Evolutionary conservation across 2,888 invertebrate species (phyloP).

Genomic region (Pollenia amentaria): DNA sequence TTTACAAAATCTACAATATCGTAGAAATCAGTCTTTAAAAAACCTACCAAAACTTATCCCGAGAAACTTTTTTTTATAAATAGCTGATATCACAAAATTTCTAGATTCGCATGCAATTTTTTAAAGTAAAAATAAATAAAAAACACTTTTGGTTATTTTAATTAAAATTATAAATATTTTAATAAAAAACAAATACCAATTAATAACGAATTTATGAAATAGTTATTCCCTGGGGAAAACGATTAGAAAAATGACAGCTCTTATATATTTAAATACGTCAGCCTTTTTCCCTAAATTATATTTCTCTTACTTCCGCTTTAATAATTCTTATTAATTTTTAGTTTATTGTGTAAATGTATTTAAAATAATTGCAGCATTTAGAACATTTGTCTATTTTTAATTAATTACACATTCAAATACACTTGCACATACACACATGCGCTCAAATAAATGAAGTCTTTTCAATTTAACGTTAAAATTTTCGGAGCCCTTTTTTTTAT

Average conservation of each 20-base stretch:
- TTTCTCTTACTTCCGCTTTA: background rate
- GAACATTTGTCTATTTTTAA: slow-evolving; percentile 37
- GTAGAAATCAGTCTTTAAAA: too few species aligned
- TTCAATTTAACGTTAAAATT: slow-evolving; percentile 39
- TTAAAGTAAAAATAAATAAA: too few species aligned
- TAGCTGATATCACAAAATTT: too few species aligned
- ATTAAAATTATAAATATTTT: too few species aligned
- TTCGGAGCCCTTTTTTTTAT: slow-evolving; percentile 35
- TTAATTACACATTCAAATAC: slow-evolving; percentile 50
- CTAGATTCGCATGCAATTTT: too few species aligned
- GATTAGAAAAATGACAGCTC: background rate
- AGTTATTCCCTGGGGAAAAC: slow-evolving; percentile 1
- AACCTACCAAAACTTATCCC: too few species aligned
- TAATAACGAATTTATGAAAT: too few species aligned
- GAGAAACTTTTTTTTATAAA: too few species aligned
- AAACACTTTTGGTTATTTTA: too few species aligned
- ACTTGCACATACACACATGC: background rate
- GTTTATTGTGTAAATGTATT: slow-evolving; percentile 39
- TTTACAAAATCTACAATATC: too few species aligned
- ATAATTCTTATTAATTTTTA: background rate
- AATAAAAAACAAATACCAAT: too few species aligned
- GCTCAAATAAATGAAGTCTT: slow-evolving; percentile 31
- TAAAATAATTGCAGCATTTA: slow-evolving; percentile 42
- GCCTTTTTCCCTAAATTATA: background rate
- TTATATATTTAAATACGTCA: background rate